These are phyloP conservation scores for Chitala chitala DNA, from an alignment of 2,113 vertebrate genomes.

Conservation along the genomic window DNA sequence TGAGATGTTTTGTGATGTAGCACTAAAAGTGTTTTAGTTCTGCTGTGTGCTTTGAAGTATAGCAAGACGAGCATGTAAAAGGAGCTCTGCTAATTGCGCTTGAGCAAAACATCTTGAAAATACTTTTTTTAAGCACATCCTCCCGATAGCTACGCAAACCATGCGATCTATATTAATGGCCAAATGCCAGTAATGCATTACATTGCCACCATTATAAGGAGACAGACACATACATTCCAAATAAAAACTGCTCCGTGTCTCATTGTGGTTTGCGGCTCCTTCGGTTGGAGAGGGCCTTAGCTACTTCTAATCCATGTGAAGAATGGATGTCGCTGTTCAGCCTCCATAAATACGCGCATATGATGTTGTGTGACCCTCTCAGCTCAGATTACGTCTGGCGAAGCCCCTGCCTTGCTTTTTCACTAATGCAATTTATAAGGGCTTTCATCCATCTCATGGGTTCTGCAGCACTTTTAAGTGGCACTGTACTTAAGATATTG, in stretches of 20 bases:
- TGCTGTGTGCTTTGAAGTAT: too few relatives aligned
- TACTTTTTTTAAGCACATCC: not conserved
- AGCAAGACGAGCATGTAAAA: too few relatives aligned
- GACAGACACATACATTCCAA: not conserved
- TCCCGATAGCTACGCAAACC: not conserved
- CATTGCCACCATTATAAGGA: not conserved
- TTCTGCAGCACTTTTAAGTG: slow-evolving; percentile 35
- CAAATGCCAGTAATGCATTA: not conserved
- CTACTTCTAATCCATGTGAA: not conserved
- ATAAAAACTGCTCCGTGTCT: not conserved
- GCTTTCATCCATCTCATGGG: slow-evolving; percentile 47
- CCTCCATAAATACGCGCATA: slow-evolving; percentile 19
- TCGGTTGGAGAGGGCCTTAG: not conserved
- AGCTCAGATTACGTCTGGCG: slow-evolving; percentile 34
- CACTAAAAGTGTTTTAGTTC: too few relatives aligned
- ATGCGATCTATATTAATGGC: not conserved
- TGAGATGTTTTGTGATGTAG: too few relatives aligned
- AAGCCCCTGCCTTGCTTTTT: slow-evolving; percentile 33
- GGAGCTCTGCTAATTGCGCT: not conserved
- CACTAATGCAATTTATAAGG: slow-evolving; percentile 52
- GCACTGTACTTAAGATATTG: slow-evolving; percentile 50
- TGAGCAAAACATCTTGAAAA: not conserved
- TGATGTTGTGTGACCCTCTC: slow-evolving; percentile 29
- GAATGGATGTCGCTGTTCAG: not conserved
- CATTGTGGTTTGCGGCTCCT: not conserved